Percentiles rank a stretch among this genome's conserved stretches.
These are phyloP conservation scores for Parauchenoglanis punctatus DNA, from an alignment of 2,797 vertebrate species.

Conservation along the genomic window DNA sequence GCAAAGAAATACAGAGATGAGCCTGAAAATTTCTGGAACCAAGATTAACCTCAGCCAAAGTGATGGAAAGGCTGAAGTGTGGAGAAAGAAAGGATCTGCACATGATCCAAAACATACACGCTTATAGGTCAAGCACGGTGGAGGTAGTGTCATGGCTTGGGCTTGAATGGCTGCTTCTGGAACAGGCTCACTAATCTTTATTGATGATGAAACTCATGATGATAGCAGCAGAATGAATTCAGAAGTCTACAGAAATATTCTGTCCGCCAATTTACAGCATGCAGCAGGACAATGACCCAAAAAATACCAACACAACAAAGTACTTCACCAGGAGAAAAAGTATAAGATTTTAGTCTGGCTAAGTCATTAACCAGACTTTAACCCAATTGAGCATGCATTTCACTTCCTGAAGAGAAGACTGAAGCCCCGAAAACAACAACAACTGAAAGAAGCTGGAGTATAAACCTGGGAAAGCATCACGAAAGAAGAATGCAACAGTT, in stretches of 20 bases:
- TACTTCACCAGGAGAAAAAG: too few species aligned
- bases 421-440: neutral
- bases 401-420: neutral
- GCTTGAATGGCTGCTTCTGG: too few species aligned
- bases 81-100: too few species aligned
- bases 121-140: too few species aligned
- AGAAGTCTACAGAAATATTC: too few species aligned
- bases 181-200: too few species aligned
- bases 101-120: neutral
- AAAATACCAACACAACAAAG: neutral
- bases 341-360: too few species aligned
- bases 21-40: too few species aligned
- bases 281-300: neutral
- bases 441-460: neutral
- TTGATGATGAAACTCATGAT: too few species aligned
- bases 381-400: neutral
- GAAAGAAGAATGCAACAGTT: neutral
- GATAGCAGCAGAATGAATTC: too few species aligned
- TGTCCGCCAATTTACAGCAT: too few species aligned
- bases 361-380: neutral
- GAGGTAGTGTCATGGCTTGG: neutral
- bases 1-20: neutral
- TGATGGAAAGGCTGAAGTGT: neutral
- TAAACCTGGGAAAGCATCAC: neutral
- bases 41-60: neutral